Base-by-base conservation (phyloP, 2,888 invertebrate species). In the Athalia circularis region DNA sequence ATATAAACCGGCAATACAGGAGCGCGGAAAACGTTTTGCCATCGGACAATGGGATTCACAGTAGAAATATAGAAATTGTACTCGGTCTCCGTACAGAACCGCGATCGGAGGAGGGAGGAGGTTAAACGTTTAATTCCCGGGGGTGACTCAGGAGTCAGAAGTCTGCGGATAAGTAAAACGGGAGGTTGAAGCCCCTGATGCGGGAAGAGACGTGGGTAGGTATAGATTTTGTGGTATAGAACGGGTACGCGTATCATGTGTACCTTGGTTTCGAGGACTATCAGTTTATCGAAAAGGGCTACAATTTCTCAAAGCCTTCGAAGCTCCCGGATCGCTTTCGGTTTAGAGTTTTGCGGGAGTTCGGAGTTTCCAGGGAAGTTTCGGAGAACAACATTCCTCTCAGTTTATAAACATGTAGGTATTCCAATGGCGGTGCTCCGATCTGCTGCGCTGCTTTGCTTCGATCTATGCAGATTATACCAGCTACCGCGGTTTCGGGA, bases 121-220 rank as follows among this genome's bases (percentile, higher is more conserved):
- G 72, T 72, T 57, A 57, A 72, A 59, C 57, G 72, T 45, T 72
- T 72, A 72, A 72, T 70, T 47, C 70, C 70, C 57, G 45, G 29
- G 29, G 29, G 29, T 2, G 29, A 29, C 29, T 29, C 29, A 29
- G 29, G 29, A 29, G 29, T 29, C 29, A 29, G 29, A 29, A n/a
- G 52, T 29, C 52, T 7, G 8, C 52, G 52, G 52, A 52, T 8
- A 52, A 11, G 11, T 11, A 11, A 52, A 52, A 52, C 11, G 1
- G 52, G 11, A 11, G 52, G 29, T 29, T 29, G 29, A 29, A 29
- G 29, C 29, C 29, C 29, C 29, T 29, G 29, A 29, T 0, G 29
- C 29, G 29, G 29, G 29, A 29, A 29, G 29, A 29, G 29, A 29
- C 2, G 29, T 29, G 29, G 29, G 29, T n/a, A n/a, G n/a, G n/a